Percentiles rank a stretch among this genome's conserved stretches.
These are phyloP conservation scores for Pelecanus crispus DNA, from an alignment of 2,113 vertebrate genomes.

Conservation along the genomic window DNA sequence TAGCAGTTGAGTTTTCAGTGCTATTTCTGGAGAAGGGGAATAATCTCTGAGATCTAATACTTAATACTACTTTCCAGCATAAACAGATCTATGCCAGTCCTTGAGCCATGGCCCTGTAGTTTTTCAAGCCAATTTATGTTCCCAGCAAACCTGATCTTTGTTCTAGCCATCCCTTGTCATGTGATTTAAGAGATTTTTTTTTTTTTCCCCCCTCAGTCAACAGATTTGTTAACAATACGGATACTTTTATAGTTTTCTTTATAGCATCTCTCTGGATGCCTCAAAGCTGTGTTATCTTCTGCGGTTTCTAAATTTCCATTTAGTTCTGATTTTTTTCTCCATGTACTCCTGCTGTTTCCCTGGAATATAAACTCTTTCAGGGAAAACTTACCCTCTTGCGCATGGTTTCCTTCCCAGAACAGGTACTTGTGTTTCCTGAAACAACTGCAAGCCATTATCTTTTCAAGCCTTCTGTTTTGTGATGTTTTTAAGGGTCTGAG, in stretches of 20 bases:
- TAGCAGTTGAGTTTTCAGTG: not conserved
- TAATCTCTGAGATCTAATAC: not conserved
- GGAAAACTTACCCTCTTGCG: not conserved
- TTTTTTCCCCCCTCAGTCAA: not conserved
- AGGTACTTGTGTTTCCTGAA: not conserved
- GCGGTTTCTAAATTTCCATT: not conserved
- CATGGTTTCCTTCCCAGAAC: not conserved
- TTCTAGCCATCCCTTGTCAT: not conserved
- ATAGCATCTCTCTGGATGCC: not conserved
- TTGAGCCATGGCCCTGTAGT: not conserved
- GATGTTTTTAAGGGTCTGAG: not conserved
- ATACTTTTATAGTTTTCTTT: not conserved
- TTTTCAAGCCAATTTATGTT: not conserved
- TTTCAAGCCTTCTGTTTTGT: not conserved
- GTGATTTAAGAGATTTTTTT: not conserved
- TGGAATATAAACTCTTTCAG: not conserved
- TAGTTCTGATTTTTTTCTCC: not conserved
- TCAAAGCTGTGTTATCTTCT: not conserved
- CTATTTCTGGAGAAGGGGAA: not conserved
- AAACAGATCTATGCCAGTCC: not conserved
- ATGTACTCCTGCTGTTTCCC: not conserved
- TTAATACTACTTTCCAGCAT: not conserved
- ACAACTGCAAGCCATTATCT: not conserved
- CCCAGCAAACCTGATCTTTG: not conserved
- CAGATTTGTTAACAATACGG: not conserved